Evolutionary conservation across 2,797 vertebrate genomes (phyloP).

Genomic region (Rhinophrynus dorsalis): DNA sequence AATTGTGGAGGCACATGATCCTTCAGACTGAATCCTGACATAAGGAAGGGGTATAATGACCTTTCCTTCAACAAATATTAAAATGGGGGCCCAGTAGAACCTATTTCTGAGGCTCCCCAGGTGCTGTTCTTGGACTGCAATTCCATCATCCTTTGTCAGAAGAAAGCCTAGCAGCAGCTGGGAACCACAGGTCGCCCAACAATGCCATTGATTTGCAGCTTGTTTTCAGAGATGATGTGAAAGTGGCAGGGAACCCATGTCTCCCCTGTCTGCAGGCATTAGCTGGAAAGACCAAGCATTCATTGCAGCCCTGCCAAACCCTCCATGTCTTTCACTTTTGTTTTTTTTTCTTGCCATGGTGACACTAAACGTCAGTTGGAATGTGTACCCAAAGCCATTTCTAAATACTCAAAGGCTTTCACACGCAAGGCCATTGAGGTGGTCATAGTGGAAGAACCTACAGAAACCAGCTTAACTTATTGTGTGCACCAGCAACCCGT

Average conservation of each 20-base stretch:
- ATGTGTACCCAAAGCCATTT: conserved; percentile 31
- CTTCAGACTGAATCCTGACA: no score
- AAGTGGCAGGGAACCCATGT: neutral
- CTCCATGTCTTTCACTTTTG: conserved; percentile 6
- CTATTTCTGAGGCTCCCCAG: no score
- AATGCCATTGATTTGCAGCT: neutral
- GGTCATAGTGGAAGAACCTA: neutral
- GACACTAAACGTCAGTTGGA: conserved; percentile 32
- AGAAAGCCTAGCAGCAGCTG: neutral
- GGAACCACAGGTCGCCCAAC: no score
- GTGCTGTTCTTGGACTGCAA: no score
- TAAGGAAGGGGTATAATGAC: no score
- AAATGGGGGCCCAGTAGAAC: no score
- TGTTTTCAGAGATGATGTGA: neutral
- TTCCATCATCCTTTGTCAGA: no score
- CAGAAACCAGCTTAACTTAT: neutral
- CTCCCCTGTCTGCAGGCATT: conserved; percentile 8
- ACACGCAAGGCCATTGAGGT: conserved; percentile 18
- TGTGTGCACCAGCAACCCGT: neutral
- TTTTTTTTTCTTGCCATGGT: conserved; percentile 35
- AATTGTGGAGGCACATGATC: no score
- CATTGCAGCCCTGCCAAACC: conserved; percentile 16
- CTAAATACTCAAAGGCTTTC: conserved; percentile 34
- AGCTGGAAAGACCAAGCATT: conserved; percentile 13
- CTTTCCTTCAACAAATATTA: no score